Conservation (phyloP, 2,113 vertebrate species). For the Phalacrocorax pelagicus region DNA sequence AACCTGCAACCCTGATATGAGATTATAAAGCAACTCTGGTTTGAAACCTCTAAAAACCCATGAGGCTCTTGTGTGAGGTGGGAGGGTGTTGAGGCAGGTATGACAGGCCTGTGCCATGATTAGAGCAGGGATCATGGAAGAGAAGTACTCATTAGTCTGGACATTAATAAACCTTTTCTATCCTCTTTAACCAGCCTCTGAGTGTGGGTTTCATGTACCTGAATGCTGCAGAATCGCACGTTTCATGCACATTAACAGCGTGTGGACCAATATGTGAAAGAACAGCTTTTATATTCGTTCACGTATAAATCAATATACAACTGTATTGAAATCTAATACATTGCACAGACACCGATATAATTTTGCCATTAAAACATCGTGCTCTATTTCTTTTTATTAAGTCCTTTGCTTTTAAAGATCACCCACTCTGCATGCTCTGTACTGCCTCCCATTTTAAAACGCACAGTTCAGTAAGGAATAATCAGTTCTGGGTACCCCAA, state of each 20-base stretch:
- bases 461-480: background rate
- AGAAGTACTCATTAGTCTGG: background rate
- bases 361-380: background rate
- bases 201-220: background rate
- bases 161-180: background rate
- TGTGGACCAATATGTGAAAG: background rate
- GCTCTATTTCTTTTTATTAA: background rate
- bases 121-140: background rate
- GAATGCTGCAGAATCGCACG: background rate
- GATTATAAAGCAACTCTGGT: background rate
- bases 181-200: background rate
- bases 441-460: background rate
- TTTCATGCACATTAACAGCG: rapidly evolving
- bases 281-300: background rate
- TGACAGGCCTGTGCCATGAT: background rate
- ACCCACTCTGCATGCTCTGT: background rate
- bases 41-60: background rate
- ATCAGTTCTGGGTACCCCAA: background rate
- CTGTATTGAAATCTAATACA: background rate
- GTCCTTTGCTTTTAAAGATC: background rate
- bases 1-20: background rate
- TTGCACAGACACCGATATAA: background rate
- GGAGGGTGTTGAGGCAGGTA: background rate
- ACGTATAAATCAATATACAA: slow-evolving; percentile 16
- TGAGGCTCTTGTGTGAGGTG: background rate